Conservation (phyloP, 2,113 vertebrate species). For the Motacilla tschutschensis region DNA sequence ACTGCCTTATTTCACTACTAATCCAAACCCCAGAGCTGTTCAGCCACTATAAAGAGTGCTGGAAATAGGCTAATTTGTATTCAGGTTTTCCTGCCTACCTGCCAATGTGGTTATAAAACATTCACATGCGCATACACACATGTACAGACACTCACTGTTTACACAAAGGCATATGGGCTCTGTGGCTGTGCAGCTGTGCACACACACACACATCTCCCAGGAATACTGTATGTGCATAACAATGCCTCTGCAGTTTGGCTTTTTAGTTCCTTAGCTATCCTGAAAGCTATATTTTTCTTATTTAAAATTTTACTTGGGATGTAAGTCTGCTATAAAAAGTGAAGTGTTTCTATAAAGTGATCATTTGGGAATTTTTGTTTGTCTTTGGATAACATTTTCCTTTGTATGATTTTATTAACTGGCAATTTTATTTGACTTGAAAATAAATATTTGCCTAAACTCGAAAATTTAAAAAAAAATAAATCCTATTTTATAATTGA, state of each 20-base stretch:
- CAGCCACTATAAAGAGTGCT: background rate
- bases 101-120: constrained; percentile 7
- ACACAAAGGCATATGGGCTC: constrained; percentile 24
- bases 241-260: background rate
- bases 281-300: background rate
- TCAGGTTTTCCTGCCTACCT: constrained; percentile 7
- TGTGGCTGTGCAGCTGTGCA: constrained; percentile 46
- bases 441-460: background rate
- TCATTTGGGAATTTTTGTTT: background rate
- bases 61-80: background rate
- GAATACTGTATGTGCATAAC: background rate
- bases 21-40: background rate
- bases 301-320: background rate
- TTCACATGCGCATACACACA: background rate
- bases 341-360: background rate
- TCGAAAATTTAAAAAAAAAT: too few relatives aligned
- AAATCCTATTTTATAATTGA: background rate
- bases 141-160: constrained; percentile 2
- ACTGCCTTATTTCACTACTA: background rate
- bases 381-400: background rate
- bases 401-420: background rate
- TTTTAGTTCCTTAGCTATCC: background rate
- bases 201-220: constrained; percentile 19
- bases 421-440: background rate
- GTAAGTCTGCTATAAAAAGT: background rate